Evolutionary conservation across 2,113 vertebrate genomes (phyloP).

Genomic region (Neofelis nebulosa): DNA sequence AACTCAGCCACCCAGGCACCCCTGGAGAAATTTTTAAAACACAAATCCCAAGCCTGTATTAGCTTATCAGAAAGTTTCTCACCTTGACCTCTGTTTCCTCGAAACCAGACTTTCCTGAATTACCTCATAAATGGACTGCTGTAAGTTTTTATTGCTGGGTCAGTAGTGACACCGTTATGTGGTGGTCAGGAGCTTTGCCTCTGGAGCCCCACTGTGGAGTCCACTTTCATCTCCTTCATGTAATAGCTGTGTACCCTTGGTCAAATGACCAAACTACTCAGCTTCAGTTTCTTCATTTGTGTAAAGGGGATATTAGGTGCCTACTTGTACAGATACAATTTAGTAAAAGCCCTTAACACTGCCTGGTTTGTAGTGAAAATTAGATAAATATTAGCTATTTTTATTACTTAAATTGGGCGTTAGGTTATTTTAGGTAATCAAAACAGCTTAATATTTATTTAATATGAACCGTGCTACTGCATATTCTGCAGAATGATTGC

Average conservation of each 20-base stretch:
- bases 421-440: background rate
- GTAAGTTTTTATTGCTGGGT: background rate
- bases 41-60: background rate
- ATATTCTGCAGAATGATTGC: background rate
- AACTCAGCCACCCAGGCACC: too few species aligned
- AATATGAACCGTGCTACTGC: background rate
- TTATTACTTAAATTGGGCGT: background rate
- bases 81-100: background rate
- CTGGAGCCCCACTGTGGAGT: background rate
- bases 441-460: background rate
- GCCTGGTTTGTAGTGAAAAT: background rate
- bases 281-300: background rate
- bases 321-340: background rate
- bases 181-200: too few species aligned
- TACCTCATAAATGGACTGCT: background rate
- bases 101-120: background rate
- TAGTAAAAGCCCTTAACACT: background rate
- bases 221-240: background rate
- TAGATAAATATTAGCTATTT: conserved; percentile 1
- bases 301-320: background rate
- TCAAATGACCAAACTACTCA: background rate
- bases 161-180: rapidly evolving
- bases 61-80: background rate
- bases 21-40: background rate
- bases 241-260: background rate